phyloP scores from a whole-genome alignment of 2,113 vertebrate species.

The Oreochromis tanganicae region DNA sequence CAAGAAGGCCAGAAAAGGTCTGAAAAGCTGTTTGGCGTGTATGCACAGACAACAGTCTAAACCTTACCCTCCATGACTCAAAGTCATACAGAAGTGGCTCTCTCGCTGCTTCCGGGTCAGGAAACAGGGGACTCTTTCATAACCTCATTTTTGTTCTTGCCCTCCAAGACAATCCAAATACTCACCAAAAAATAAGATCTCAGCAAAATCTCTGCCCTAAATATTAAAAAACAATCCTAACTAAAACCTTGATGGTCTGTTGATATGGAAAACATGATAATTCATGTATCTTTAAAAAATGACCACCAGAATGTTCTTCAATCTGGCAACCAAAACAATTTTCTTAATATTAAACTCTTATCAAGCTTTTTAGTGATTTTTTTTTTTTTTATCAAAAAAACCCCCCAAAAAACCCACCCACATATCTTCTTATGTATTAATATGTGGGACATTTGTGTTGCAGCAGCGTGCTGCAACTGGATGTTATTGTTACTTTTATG shows the following conservation, averaged over 20 bases:
- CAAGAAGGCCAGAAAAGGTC: background rate
- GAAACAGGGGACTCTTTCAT: background rate
- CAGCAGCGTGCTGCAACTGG: background rate
- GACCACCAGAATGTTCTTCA: background rate
- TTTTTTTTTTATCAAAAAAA: background rate
- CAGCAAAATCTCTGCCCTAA: background rate
- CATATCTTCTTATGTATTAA: background rate
- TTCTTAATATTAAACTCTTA: background rate
- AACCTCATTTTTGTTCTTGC: background rate
- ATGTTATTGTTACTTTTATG: background rate
- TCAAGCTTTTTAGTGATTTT: background rate
- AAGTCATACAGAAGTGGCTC: background rate
- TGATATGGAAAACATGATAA: background rate
- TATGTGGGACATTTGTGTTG: background rate
- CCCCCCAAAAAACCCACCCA: background rate
- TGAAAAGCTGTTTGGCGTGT: background rate
- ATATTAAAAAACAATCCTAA: background rate
- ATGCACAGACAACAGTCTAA: background rate
- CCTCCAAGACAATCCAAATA: background rate
- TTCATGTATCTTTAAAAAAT: background rate
- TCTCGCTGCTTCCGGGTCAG: fast-evolving
- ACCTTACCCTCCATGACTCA: background rate
- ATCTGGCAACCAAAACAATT: background rate
- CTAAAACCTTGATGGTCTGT: background rate
- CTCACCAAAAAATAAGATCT: background rate